Evolutionary conservation across 2,888 invertebrate genomes (phyloP).

Genomic region (Drosophila dives): DNA sequence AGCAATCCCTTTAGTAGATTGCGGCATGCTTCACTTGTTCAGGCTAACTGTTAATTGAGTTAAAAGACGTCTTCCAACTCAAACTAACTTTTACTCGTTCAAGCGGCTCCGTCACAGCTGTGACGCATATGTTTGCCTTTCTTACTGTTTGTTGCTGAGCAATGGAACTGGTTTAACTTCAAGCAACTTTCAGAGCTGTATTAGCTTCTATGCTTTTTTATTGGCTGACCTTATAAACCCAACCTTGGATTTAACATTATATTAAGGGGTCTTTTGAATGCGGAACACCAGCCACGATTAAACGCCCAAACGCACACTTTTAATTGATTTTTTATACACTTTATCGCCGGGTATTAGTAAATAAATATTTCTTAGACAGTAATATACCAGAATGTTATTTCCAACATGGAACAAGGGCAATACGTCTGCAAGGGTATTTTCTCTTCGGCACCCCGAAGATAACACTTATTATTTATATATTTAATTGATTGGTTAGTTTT

Average conservation of each 20-base stretch:
- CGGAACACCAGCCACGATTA: slow-evolving; percentile 14
- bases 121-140: slow-evolving; percentile 30
- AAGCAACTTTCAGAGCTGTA: slow-evolving; percentile 18
- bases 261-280: slow-evolving; percentile 22
- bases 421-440: neutral
- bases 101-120: slow-evolving; percentile 46
- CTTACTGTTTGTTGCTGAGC: slow-evolving; percentile 8
- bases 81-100: slow-evolving; percentile 29
- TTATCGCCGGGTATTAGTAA: neutral
- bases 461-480: neutral
- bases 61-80: slow-evolving; percentile 14
- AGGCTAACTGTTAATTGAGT: slow-evolving; percentile 56
- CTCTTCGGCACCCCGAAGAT: neutral
- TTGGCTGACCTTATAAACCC: slow-evolving; percentile 20
- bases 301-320: neutral
- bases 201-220: slow-evolving; percentile 11
- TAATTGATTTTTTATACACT: slow-evolving; percentile 11
- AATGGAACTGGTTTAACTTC: slow-evolving; percentile 47
- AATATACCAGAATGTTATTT: neutral
- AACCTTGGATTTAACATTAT: slow-evolving; percentile 19
- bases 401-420: too few species aligned
- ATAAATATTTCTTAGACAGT: neutral
- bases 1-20: slow-evolving; percentile 14
- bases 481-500: neutral
- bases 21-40: slow-evolving; percentile 22